Evolutionary conservation across 2,113 vertebrate genomes (phyloP).

Genomic region (Dicaeum eximium): DNA sequence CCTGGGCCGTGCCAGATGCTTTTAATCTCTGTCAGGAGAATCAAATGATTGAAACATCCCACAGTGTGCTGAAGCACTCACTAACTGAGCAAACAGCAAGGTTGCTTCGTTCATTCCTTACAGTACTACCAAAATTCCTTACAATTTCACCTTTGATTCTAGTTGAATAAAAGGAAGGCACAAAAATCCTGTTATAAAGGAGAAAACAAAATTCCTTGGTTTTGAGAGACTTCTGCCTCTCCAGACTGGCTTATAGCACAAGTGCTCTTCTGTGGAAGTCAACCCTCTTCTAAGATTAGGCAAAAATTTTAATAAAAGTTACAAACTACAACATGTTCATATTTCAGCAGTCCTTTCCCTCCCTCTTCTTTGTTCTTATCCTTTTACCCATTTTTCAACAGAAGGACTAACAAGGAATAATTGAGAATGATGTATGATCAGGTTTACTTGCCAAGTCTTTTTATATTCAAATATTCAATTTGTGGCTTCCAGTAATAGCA

Average conservation of each 20-base stretch:
- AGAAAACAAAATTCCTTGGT: not conserved
- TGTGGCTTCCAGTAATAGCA: not conserved
- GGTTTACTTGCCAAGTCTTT: not conserved
- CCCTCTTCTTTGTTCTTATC: not conserved
- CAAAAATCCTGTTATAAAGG: not conserved
- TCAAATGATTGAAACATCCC: not conserved
- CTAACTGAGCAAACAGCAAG: not conserved
- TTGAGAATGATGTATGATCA: not conserved
- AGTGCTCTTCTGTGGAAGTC: not conserved
- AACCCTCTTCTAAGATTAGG: not conserved
- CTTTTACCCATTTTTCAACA: not conserved
- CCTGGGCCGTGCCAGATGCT: not conserved
- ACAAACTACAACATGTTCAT: not conserved
- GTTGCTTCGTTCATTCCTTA: not conserved
- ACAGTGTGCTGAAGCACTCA: not conserved
- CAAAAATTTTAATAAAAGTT: not conserved
- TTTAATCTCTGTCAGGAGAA: not conserved
- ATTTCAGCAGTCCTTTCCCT: not conserved
- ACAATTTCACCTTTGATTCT: not conserved
- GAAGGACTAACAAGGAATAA: not conserved
- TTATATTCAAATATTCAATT: not conserved
- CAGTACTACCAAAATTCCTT: not conserved
- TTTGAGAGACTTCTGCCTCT: not conserved
- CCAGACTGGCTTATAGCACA: not conserved
- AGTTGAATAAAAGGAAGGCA: not conserved